A percentile compares a stretch with the other conserved stretches of the same genome.
Evolutionary conservation across 2,113 vertebrate genomes (phyloP).

Genomic region (Odocoileus virginianus): DNA sequence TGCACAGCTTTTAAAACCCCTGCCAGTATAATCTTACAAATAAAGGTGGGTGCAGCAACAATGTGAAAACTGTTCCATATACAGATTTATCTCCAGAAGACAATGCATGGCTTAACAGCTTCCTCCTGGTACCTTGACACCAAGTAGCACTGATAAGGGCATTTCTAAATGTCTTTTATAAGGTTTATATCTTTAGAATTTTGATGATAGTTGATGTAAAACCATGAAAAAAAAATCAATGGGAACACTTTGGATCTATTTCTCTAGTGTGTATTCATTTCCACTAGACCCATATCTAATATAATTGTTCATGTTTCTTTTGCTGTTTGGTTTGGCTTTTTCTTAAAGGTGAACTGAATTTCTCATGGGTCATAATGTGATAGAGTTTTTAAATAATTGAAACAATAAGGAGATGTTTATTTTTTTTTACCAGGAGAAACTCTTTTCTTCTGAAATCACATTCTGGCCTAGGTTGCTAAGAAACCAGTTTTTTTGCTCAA

Average conservation of each 20-base stretch:
- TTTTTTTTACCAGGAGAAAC: background rate
- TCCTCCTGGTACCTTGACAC: background rate
- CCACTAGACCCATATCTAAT: background rate
- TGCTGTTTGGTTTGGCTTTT: slow-evolving; percentile 23
- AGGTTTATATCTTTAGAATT: slow-evolving; percentile 23
- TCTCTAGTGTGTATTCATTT: background rate
- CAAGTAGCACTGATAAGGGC: background rate
- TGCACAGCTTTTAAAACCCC: background rate
- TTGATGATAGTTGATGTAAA: slow-evolving; percentile 5
- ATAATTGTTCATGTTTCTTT: slow-evolving; percentile 11
- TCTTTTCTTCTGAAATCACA: slow-evolving; percentile 39
- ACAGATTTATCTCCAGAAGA: background rate
- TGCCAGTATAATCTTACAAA: background rate
- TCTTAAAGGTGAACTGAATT: slow-evolving; percentile 47
- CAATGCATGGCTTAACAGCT: background rate
- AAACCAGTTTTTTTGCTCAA: slow-evolving; percentile 48
- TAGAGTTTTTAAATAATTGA: slow-evolving; percentile 41
- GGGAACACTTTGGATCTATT: background rate
- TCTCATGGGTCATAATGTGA: background rate
- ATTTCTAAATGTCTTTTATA: slow-evolving; percentile 21
- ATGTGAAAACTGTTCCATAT: background rate
- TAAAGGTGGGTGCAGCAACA: background rate
- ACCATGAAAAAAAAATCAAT: background rate
- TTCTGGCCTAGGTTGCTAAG: slow-evolving; percentile 50
- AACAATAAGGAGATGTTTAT: background rate